Evolutionary conservation across 2,797 vertebrate genomes (phyloP), one percentile per base, ranked within the genome.

Genomic region (Acanthiza pusilla): DNA sequence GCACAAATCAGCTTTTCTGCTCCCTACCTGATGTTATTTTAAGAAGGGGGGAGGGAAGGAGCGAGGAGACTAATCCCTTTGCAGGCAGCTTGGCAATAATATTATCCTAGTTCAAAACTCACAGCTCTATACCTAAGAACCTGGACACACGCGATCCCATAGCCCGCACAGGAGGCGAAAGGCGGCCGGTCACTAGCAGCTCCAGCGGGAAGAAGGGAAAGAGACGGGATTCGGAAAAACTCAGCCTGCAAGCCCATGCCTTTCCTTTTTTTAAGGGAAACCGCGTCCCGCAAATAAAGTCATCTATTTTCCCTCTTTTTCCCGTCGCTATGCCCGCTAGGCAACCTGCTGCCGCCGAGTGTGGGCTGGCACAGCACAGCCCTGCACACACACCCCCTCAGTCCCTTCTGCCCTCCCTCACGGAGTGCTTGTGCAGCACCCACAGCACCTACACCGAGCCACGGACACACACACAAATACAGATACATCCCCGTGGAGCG

Each of bases 1-100:
- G 86, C 92, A 94, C 94, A 96, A 96, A 97, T 91, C 96, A 91
- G 93, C 91, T 96, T 95, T 93, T 58, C 90, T 72, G 27, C 66
- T 88, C 84, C 55, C 42, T 79, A 87, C 85, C 88, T 81, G 77
- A 77, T 85, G 72, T 38, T 94, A 96, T 95, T 94, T 93, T 90
- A 77, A 60, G 93, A 42, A n/a, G 8, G 5, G 8, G 20, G 43
- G 29, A 25, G 58, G 77, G 68, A 57, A 63, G 25, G 40, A 40
- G 22, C 40, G 16, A 67, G 9, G 19, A 67, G 42, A 67, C 26
- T 95, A 96, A 96, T 95, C 90, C 83, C 58, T 68, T 40, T 9
- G 38, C 3, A 53, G 57, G 55, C 71, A 3, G 79, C 78, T 67
- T 21, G 68, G 47, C 80, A 74, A 29, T 11, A 50, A 27, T 29